Evolutionary conservation across 1,140 invertebrate genomes (phyloP), one percentile per base, ranked within the genome.

Genomic region (Drosophila varians): DNA sequence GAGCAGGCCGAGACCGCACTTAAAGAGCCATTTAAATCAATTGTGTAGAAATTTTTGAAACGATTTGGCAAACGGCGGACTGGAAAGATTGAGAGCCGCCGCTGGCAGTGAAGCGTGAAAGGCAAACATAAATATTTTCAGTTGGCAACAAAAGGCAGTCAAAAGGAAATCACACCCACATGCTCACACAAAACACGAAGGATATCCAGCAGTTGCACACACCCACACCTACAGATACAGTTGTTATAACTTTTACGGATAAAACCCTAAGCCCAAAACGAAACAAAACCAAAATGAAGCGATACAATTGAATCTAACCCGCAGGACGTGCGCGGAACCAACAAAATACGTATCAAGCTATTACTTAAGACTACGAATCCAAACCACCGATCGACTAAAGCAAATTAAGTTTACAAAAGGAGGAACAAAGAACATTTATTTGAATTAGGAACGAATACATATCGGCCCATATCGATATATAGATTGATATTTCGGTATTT

Each of bases 111-210:
- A 26, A 49, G 52, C 48, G 46, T 76, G 82, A 86, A 86, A 87
- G 72, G 82, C 82, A 87, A 87, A 77, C 82, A 86, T 86, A 87
- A 86, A 86, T 87, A 87, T 74, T 40, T 51, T 76, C 34, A 68
- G 55, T 58, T 76, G 77, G 82, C 73, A 77, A 80, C 82, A 87
- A 82, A 80, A 62, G 52, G 73, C 80, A 48, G 26, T 45, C 46
- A 42, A 62, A 70, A 38, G 68, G 51, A 76, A 57, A 31, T 18
- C 34, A 69, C 54, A 72, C 55, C 53, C 28, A 71, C 53, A 70
- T 14, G 54, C 51, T 58, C 18, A 70, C 16, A 57, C 46, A 56
- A 31, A 11, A 31, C 6, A 7, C 36, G 47, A 45, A 23, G 16
- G 38, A 18, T 21, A 9, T 53, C 31, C 11, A 26, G 36, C 11